These are phyloP conservation scores for Tyrannus savana DNA, from an alignment of 2,113 vertebrate species.

Conservation along the genomic window DNA sequence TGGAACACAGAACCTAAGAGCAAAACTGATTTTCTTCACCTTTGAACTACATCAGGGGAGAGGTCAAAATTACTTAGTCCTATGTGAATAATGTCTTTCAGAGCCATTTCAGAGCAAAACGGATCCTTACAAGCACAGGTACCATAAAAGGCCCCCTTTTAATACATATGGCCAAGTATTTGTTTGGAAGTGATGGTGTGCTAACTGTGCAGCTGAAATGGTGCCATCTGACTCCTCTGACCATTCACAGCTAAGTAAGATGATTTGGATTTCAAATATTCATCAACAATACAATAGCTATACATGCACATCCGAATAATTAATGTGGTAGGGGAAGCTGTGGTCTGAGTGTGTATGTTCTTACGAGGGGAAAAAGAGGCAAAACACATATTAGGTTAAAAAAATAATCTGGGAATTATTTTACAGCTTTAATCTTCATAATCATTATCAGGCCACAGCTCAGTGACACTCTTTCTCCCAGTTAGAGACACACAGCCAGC, in stretches of 20 bases:
- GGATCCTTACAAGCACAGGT: not conserved
- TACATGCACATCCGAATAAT: not conserved
- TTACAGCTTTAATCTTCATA: constrained; percentile 44
- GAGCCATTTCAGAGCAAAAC: not conserved
- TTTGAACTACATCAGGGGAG: not conserved
- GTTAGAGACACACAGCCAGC: not conserved
- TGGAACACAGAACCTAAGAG: not conserved
- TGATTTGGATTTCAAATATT: not conserved
- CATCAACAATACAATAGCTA: not conserved
- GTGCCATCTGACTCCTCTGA: not conserved
- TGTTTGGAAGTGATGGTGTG: not conserved
- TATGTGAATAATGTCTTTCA: not conserved
- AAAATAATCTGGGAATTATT: not conserved
- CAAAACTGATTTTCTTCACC: not conserved
- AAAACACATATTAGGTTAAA: not conserved
- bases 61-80: not conserved
- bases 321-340: not conserved
- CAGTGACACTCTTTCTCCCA: not conserved
- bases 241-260: not conserved
- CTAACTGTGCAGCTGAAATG: not conserved
- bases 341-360: not conserved
- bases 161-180: not conserved
- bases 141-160: not conserved
- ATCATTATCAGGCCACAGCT: constrained; percentile 26
- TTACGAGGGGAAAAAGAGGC: not conserved